Conservation (phyloP, 1,140 invertebrate species). For the Pygmarrhopalites habei region DNA sequence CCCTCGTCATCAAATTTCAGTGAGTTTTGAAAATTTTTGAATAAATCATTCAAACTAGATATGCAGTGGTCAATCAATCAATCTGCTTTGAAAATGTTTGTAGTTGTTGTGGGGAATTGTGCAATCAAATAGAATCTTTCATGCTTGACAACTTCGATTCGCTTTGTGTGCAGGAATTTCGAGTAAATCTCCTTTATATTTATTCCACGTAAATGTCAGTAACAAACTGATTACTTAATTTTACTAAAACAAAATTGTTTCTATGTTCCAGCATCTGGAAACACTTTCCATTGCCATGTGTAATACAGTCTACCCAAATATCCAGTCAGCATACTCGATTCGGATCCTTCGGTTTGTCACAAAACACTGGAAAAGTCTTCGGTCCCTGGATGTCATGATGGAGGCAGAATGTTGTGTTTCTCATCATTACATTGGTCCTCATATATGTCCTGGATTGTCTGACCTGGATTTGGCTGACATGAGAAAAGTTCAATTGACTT, state of each 20-base stretch:
- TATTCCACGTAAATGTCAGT: too few species aligned
- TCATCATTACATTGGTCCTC: slow-evolving; percentile 4
- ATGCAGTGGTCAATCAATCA: too few species aligned
- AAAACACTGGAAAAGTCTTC: slow-evolving; percentile 11
- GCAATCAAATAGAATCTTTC: slow-evolving; percentile 10
- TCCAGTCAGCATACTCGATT: slow-evolving; percentile 15
- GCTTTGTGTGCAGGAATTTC: slow-evolving; percentile 15
- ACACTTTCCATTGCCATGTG: slow-evolving; percentile 4
- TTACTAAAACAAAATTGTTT: too few species aligned
- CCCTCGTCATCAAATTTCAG: slow-evolving; percentile 9
- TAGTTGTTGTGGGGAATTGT: too few species aligned
- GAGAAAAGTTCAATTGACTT: slow-evolving; percentile 4
- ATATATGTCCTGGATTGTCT: slow-evolving; percentile 3
- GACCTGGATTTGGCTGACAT: slow-evolving; percentile 9
- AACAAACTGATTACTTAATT: too few species aligned
- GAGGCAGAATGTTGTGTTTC: slow-evolving; percentile 16
- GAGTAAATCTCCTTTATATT: too few species aligned
- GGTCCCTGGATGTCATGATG: slow-evolving; percentile 7
- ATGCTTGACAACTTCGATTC: slow-evolving; percentile 20
- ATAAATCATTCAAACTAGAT: too few species aligned
- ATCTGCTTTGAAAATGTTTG: too few species aligned
- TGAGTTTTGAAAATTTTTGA: too few species aligned
- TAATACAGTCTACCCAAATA: slow-evolving; percentile 13
- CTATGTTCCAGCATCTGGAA: slow-evolving; percentile 10
- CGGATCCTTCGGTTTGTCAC: slow-evolving; percentile 9